phyloP scores from a whole-genome alignment of 2,113 vertebrate species.

The human region GRCh38 chrX:72282501-72283000 shows the following conservation, averaged over 20 bases:
- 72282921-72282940: not conserved
- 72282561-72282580: not conserved
- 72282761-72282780: not conserved
- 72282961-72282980: not conserved
- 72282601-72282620: not conserved
- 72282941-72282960: not conserved
- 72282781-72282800: constrained; percentile 32
- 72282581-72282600: not conserved
- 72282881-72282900: not conserved
- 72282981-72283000: not conserved
- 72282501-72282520: not conserved
- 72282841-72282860: not conserved
- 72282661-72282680: not conserved
- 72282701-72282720: not conserved
- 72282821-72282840: not conserved
- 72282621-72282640: not conserved
- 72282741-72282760: not conserved
- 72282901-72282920: not conserved
- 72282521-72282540: not conserved
- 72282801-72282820: not conserved
- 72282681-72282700: not conserved
- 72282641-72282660: not conserved
- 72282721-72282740: not conserved
- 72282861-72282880: not conserved
- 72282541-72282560: not conserved